Conservation (phyloP, 1,140 invertebrate genomes). For the Lordiphosa clarofinis region DNA sequence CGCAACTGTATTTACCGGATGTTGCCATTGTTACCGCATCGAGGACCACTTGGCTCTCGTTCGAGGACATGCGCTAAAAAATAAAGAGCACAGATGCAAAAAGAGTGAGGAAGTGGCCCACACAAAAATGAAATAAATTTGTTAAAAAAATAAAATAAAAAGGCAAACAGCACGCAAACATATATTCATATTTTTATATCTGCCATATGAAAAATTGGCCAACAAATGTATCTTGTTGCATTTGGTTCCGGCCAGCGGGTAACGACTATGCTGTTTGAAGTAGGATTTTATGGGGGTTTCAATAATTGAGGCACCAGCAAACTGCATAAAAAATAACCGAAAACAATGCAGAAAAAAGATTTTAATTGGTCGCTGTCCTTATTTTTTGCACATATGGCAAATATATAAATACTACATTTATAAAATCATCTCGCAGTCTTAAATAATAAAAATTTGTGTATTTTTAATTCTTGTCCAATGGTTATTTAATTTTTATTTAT, state of each 20-base stretch:
- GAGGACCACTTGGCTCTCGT: conserved; percentile 83
- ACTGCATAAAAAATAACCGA: no score
- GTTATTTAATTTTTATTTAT: conserved; percentile 24
- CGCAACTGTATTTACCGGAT: conserved; percentile 87
- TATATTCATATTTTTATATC: conserved; percentile 21
- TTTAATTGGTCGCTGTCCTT: conserved; percentile 5
- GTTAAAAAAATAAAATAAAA: conserved; percentile 31
- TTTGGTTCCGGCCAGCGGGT: conserved; percentile 29
- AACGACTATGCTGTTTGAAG: conserved; percentile 9
- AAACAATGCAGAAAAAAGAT: conserved; percentile 1
- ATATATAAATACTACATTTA: not conserved
- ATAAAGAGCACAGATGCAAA: conserved; percentile 16
- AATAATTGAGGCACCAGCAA: conserved; percentile 38
- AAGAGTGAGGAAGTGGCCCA: conserved; percentile 22
- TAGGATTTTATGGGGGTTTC: conserved; percentile 8
- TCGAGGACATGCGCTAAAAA: conserved; percentile 81
- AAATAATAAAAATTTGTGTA: conserved; percentile 34
- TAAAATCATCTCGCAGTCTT: conserved; percentile 32
- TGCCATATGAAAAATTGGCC: conserved; percentile 37
- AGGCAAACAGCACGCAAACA: conserved; percentile 11
- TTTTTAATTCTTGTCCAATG: conserved; percentile 21
- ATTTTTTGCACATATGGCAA: conserved; percentile 4
- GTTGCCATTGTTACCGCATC: conserved; percentile 82
- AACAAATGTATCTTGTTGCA: conserved; percentile 49
- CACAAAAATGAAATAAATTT: conserved; percentile 40